A percentile compares a stretch with the other conserved stretches of the same genome.
phyloP scores from a whole-genome alignment of 1,140 invertebrate genomes.

The Brachionus koreanus region DNA sequence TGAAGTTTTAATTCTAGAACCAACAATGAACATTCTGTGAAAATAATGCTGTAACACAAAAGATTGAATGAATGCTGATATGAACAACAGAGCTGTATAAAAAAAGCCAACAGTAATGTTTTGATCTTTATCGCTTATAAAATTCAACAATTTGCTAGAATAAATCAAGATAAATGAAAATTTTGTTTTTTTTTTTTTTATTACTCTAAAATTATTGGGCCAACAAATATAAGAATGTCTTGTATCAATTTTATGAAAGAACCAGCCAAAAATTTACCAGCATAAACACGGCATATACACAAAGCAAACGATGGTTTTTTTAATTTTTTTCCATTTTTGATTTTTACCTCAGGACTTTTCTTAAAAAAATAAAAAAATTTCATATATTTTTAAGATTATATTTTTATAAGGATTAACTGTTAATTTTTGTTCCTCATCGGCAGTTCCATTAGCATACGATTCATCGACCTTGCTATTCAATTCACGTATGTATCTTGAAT shows the following conservation, averaged over 20 bases:
- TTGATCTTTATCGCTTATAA: slow-evolving; percentile 30
- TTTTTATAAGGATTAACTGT: too few relatives aligned
- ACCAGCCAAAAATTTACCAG: slow-evolving; percentile 39
- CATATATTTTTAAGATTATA: too few relatives aligned
- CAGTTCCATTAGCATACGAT: slow-evolving; percentile 4
- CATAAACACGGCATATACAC: slow-evolving; percentile 24
- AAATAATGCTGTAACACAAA: slow-evolving; percentile 67
- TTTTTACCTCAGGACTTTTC: background rate
- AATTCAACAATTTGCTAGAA: slow-evolving; percentile 15
- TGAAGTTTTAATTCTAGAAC: slow-evolving; percentile 81
- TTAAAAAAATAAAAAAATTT: background rate
- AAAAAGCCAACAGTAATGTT: slow-evolving; percentile 72
- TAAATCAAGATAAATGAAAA: background rate
- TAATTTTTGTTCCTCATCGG: slow-evolving; percentile 31
- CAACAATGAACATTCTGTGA: slow-evolving; percentile 65
- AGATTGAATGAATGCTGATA: slow-evolving; percentile 78
- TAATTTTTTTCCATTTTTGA: background rate
- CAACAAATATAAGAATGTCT: slow-evolving; percentile 24
- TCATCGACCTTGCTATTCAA: background rate
- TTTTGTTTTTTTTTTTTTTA: too few relatives aligned
- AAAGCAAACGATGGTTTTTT: slow-evolving; percentile 33
- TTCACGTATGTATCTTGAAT: background rate
- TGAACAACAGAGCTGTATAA: slow-evolving; percentile 72
- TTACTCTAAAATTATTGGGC: slow-evolving; percentile 41
- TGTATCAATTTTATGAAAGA: slow-evolving; percentile 44